Evolutionary conservation across 2,113 vertebrate species (phyloP).

Genomic region (Leucopsar rothschildi): DNA sequence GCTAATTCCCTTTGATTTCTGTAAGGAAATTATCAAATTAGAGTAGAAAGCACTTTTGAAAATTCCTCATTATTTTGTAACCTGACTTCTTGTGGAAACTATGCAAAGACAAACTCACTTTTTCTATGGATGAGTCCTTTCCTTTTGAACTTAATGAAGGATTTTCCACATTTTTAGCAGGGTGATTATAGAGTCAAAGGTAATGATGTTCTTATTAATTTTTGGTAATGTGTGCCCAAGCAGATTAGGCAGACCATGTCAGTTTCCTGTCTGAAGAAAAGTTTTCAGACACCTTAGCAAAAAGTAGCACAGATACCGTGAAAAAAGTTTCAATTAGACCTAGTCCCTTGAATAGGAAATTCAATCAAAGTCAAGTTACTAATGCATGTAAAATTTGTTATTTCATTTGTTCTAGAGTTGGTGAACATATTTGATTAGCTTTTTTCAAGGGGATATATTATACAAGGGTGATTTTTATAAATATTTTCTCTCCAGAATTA

Average conservation of each 20-base stretch:
- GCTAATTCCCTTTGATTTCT: background rate
- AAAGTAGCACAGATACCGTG: background rate
- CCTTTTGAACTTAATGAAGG: background rate
- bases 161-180: background rate
- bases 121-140: background rate
- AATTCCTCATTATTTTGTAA: background rate
- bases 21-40: background rate
- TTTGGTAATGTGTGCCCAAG: background rate
- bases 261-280: background rate
- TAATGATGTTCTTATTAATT: background rate
- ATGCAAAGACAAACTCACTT: background rate
- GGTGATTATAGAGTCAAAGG: background rate
- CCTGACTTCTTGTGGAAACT: background rate
- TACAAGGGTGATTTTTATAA: background rate
- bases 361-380: background rate
- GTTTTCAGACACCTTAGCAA: background rate
- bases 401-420: background rate
- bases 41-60: background rate
- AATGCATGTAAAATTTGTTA: background rate
- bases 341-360: background rate
- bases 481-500: background rate
- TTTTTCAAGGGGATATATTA: background rate
- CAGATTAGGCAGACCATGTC: background rate
- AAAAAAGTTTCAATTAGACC: background rate
- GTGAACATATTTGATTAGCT: background rate